Percentiles rank a stretch among this genome's conserved stretches.
phyloP scores from a whole-genome alignment of 2,113 vertebrate species.

The Eleginops maclovinus region DNA sequence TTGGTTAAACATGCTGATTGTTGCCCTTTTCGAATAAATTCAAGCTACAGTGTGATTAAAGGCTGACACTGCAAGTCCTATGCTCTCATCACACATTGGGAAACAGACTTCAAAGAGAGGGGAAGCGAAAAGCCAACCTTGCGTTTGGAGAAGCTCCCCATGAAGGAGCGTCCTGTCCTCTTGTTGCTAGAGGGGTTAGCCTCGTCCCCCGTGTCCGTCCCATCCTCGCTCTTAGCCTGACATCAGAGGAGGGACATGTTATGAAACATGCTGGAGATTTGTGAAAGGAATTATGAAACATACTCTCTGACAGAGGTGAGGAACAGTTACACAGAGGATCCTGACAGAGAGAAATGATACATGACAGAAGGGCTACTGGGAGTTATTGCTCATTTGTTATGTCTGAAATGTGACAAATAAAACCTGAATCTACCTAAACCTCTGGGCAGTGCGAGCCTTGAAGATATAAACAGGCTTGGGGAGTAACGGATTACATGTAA shows the following conservation, averaged over 20 bases:
- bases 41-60: not conserved
- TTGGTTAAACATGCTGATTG: not conserved
- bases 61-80: not conserved
- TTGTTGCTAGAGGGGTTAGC: slow-evolving; percentile 81
- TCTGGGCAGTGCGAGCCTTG: no score
- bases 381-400: no score
- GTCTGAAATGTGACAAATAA: no score
- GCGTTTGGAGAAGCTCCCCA: slow-evolving; percentile 92
- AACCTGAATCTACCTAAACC: no score
- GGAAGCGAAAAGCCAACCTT: slow-evolving; percentile 83
- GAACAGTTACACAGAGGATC: no score
- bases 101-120: not conserved
- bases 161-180: slow-evolving; percentile 83
- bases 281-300: not conserved
- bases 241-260: slow-evolving; percentile 2
- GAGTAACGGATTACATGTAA: no score
- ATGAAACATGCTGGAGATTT: not conserved
- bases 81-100: not conserved
- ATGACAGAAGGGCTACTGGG: no score
- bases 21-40: no score
- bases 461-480: no score
- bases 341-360: no score
- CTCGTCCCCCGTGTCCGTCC: slow-evolving; percentile 86
- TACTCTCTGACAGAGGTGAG: no score
- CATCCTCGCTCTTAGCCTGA: slow-evolving; percentile 89